A percentile compares a stretch with the other conserved stretches of the same genome.
phyloP scores from a whole-genome alignment of 2,113 vertebrate species.

The Heloderma charlesbogerti region DNA sequence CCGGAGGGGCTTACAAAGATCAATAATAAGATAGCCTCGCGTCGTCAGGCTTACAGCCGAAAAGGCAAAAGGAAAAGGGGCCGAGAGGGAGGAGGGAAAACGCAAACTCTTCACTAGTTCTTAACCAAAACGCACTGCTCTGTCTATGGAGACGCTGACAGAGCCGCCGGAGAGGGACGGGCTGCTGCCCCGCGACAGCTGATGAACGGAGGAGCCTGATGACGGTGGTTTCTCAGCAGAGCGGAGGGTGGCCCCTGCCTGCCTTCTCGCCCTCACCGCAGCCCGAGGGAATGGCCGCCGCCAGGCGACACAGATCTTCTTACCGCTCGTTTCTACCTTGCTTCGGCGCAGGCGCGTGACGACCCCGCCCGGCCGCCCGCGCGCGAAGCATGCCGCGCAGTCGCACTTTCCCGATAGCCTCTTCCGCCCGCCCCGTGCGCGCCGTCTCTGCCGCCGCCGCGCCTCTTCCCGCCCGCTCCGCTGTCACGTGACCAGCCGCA shows the following conservation, averaged over 20 bases:
- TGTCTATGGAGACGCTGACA: too few relatives aligned
- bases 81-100: neutral
- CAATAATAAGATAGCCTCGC: neutral
- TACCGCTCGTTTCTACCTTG: too few relatives aligned
- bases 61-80: neutral
- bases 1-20: neutral
- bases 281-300: neutral
- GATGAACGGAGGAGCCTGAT: too few relatives aligned
- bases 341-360: neutral
- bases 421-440: too few relatives aligned
- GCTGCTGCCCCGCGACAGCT: too few relatives aligned
- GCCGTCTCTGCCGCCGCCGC: rapidly evolving
- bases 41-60: neutral
- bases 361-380: too few relatives aligned
- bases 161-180: too few relatives aligned
- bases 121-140: too few relatives aligned
- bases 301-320: too few relatives aligned
- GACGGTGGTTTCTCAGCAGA: too few relatives aligned
- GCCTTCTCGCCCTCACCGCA: neutral
- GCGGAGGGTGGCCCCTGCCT: too few relatives aligned
- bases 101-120: too few relatives aligned
- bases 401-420: neutral
- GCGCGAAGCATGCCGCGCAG: neutral
- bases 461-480: neutral
- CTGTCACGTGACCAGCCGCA: slow-evolving; percentile 75